Base-by-base conservation (phyloP, 2,888 invertebrate genomes). In the Orgyia antiqua region DNA sequence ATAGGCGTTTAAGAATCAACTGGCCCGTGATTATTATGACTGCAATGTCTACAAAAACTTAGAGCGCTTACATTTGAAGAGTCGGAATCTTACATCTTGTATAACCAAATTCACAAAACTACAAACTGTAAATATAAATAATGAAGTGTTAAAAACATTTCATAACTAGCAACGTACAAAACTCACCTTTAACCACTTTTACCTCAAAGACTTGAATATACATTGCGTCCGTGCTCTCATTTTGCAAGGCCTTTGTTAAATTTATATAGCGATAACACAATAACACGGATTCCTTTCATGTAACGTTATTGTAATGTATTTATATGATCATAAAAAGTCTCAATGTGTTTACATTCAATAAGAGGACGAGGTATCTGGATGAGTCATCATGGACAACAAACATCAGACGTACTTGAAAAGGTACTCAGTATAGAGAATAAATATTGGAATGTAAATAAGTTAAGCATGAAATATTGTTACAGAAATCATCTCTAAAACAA, bases 271-370 rank as follows among this genome's bases (percentile, higher is more conserved):
- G 25, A 35, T 41, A 39, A 38, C 37, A 49, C 36, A 42, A 33
- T 10, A 45, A 43, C 37, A 33, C 23, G 13, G 24, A 34, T 39
- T 40, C 39, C 38, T 47, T 51, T 47, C 42, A 51, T 45, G 36
- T 43, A 27, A 13, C 27, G 43, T 46, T 50, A 51, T 42, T 54
- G 43, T 39, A 28, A 40, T 42, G 43, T 51, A 51, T 42, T 43
- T 42, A 17, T 38, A 51, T 39, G 38, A 38, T 42, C 47, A 28
- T 47, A 45, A 67, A 62, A 55, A 51, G n/a, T 52, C 42, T 48
- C 42, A 48, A 51, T 57, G 51, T 63, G 63, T 62, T 64, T 66
- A 61, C 52, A 42, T 58, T 45, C 47, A 54, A 50, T 42, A 42
- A 31, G 23, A 17, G 28, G 33, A 13, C 13, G 21, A 23, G 18